phyloP scores from a whole-genome alignment of 2,888 invertebrate species.

The Atethmia centrago region DNA sequence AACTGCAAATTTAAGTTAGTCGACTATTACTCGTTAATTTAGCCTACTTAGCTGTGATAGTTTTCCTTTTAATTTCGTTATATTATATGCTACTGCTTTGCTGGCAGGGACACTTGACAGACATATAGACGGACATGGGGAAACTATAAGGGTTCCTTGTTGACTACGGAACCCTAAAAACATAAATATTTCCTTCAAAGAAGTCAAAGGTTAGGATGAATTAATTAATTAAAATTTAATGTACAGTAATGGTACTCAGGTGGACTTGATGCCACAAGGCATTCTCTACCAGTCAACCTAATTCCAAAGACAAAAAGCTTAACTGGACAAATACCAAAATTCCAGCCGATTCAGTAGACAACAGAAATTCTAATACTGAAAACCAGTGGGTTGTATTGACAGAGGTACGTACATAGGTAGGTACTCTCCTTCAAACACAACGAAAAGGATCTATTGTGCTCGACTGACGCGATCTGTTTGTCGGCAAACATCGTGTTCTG shows the following conservation, averaged over 20 bases:
- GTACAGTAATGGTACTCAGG: no score
- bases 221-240: neutral
- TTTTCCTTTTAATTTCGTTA: no score
- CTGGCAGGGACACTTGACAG: no score
- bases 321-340: neutral
- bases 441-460: slow-evolving; percentile 68
- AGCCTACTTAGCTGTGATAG: no score
- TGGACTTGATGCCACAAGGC: neutral
- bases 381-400: slow-evolving; percentile 60
- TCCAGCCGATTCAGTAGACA: slow-evolving; percentile 4
- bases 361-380: slow-evolving; percentile 39
- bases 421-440: slow-evolving; percentile 62
- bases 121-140: no score
- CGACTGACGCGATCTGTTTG: slow-evolving; percentile 69
- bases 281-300: neutral
- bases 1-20: no score
- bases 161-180: no score
- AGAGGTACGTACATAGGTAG: slow-evolving; percentile 47
- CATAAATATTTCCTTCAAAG: neutral
- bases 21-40: no score
- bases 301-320: neutral
- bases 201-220: neutral
- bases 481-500: slow-evolving; percentile 68
- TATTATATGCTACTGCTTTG: no score
- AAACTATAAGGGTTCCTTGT: no score